These are phyloP conservation scores for Apostichopus parvimensis DNA, from an alignment of 35 echinoderm and acorn worm species.

Conservation along the genomic window DNA sequence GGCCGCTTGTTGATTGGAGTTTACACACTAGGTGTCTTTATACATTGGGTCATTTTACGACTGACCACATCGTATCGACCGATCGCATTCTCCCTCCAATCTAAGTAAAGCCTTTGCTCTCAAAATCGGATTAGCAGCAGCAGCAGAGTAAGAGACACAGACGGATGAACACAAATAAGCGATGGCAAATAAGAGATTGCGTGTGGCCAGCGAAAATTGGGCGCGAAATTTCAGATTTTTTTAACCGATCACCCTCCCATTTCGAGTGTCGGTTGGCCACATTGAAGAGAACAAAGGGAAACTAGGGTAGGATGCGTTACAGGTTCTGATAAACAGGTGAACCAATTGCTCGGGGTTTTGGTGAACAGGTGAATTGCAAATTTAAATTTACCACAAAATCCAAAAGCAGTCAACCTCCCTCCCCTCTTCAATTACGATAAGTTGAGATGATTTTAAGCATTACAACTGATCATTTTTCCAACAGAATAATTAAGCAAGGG, in stretches of 20 bases:
- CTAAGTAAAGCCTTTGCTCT: neutral
- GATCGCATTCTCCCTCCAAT: neutral
- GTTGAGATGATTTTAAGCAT: no score
- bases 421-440: no score
- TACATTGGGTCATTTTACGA: neutral
- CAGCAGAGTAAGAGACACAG: neutral
- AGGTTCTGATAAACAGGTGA: no score
- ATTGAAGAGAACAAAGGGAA: no score
- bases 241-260: neutral
- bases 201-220: neutral
- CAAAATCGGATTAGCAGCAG: neutral
- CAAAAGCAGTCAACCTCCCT: no score
- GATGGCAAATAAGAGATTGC: neutral
- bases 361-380: no score
- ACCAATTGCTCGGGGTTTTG: no score
- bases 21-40: neutral
- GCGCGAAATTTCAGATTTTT: slow-evolving; percentile 7
- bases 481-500: no score
- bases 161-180: neutral
- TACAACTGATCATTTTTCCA: no score
- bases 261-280: no score
- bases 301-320: no score
- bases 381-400: no score
- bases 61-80: neutral
- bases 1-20: neutral